Evolutionary conservation across 2,797 vertebrate species (phyloP), one percentile per base, ranked within the genome.

Genomic region (Acanthiza pusilla): DNA sequence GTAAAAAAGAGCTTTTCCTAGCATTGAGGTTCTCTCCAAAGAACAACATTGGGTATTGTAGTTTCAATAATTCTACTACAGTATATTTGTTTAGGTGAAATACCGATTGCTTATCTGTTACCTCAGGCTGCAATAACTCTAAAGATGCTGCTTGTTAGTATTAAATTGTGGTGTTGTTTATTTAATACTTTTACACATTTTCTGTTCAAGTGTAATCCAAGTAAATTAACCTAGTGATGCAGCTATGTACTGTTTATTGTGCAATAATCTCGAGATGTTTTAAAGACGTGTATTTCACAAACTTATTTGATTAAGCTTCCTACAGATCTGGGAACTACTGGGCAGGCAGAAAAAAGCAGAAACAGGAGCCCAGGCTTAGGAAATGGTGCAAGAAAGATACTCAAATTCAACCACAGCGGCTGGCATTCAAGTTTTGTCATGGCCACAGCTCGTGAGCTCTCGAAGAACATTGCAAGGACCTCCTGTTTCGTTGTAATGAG

Each of bases 221-320:
- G 17, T 63, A 45, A 43, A 2, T 25, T n/a, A 20, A 36, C 29
- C 7, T 17, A 38, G 6, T 0, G 1, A n/a, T n/a, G 19, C 29
- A 53, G 30, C 16, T 63, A 25, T 86, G 4, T 47, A 7, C 30
- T 11, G 12, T 19, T 86, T 79, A 32, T 53, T 70, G 30, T 47
- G 21, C 16, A 58, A n/a, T 12, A n/a, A 85, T 22, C n/a, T 68
- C 0, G 0, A 87, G 15, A 11, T 36, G 40, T 32, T 82, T 80
- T 82, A 63, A 88, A 85, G 38, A 4, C 9, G 5, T 21, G 0
- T 73, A n/a, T 82, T 78, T 50, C 19, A 62, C 3, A 7, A 40
- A 7, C 13, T 54, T 48, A 74, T 51, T 45, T 79, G 30, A 62
- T 76, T 45, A 72, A 40, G 8, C 23, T 77, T 89, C 42, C 42